These are phyloP conservation scores for Seriola dumerili DNA, from an alignment of 2,113 vertebrate species.

Conservation along the genomic window DNA sequence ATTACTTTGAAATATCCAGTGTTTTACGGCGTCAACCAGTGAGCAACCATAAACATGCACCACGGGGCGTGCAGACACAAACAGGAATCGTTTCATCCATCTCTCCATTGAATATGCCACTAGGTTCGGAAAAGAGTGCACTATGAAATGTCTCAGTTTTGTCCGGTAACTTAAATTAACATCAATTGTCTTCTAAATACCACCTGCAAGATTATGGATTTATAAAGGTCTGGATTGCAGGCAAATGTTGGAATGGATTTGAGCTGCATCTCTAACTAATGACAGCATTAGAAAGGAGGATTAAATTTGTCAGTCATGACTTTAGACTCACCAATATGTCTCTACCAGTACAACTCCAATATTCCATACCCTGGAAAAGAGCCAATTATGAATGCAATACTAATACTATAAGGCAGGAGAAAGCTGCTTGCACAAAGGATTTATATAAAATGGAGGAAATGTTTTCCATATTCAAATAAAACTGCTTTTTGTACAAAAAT, in stretches of 20 bases:
- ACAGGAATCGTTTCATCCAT: constrained; percentile 26
- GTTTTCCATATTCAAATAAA: constrained; percentile 27
- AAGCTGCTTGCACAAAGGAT: constrained; percentile 43
- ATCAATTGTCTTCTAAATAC: constrained; percentile 76
- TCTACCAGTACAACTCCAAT: constrained; percentile 43
- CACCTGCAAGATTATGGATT: constrained; percentile 84
- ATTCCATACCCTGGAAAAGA: constrained; percentile 36
- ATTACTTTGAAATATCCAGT: constrained; percentile 54
- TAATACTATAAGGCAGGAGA: constrained; percentile 45
- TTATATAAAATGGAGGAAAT: constrained; percentile 44
- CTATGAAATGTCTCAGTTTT: constrained; percentile 77
- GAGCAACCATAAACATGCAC: constrained; percentile 23
- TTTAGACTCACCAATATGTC: constrained; percentile 56
- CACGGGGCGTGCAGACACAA: background rate
- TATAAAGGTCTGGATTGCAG: constrained; percentile 45
- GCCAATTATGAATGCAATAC: constrained; percentile 40
- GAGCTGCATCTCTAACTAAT: constrained; percentile 64
- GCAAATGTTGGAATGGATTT: constrained; percentile 55
- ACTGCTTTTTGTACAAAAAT: background rate
- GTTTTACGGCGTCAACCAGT: constrained; percentile 28
- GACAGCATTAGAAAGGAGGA: constrained; percentile 60
- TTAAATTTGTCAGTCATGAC: constrained; percentile 65
- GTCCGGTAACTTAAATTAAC: constrained; percentile 82
- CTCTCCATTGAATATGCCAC: constrained; percentile 86
- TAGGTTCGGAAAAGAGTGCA: constrained; percentile 67